Base-by-base conservation (phyloP, 2,113 vertebrate genomes). In the Rhea americana region DNA sequence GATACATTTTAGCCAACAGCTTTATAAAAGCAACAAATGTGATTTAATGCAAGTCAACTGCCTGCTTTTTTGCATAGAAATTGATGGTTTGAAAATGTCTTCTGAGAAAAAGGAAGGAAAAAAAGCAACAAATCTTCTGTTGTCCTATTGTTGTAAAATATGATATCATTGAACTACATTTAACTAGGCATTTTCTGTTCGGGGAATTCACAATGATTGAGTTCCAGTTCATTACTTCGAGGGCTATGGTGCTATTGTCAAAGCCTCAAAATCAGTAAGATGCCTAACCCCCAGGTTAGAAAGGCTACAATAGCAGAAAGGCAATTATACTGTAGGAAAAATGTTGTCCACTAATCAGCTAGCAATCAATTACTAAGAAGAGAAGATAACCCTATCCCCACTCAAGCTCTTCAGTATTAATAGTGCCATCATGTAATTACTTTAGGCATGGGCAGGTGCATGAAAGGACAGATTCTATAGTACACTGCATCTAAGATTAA, bases 401-500 rank as follows among this genome's bases (percentile, higher is more conserved):
- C 97, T 97, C 96, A 93, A 96, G 97, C 97, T 97, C 97, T 94
- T 97, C 96, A 96, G 97, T 96, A 98, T 98, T 98, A 98, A 98
- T 98, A 98, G 98, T 98, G 97, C 97, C 97, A 97, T 98, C 96
- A 96, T 97, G 97, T 98, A 98, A 98, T 98, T 98, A 98, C 98
- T 98, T 97, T 93, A 96, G 97, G 97, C 98, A 97, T 96, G 94
- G 96, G 96, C 98, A 98, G 98, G 98, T 98, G 98, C 97, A 96
- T 92, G 96, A 97, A 98, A 98, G 98, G 97, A 98, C 98, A 98
- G 97, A 96, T 94, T 97, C 93, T 94, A 96, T 96, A 98, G 97
- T 93, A 96, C 93, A 87, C 97, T 93, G 97, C 97, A 90, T 97
- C 91, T 92, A 98, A 98, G 98, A 98, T 98, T 98, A 98, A 98